Evolutionary conservation across 2,797 vertebrate species (phyloP).

Genomic region (Periophthalmus magnuspinnatus): DNA sequence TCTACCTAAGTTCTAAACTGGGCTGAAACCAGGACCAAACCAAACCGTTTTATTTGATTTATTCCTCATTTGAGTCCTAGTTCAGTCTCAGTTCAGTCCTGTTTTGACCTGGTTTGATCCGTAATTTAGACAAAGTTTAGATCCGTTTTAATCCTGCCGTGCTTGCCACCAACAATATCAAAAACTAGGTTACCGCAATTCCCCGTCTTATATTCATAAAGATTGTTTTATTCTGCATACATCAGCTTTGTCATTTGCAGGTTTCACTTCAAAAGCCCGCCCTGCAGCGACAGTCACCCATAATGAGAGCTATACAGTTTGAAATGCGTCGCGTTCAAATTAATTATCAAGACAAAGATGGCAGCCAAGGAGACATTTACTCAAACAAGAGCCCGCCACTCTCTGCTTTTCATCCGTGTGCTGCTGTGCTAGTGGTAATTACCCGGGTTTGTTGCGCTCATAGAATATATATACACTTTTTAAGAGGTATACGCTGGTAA

Average conservation of each 20-base stretch:
- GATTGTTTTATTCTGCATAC: slow-evolving; percentile 9
- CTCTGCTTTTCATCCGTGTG: slow-evolving; percentile 22
- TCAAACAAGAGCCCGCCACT: not conserved
- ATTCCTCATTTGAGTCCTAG: too few species aligned
- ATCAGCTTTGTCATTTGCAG: slow-evolving; percentile 19
- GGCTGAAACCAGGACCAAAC: too few species aligned
- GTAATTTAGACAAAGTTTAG: not conserved
- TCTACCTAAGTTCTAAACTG: too few species aligned
- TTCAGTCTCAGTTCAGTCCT: too few species aligned
- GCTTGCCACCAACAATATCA: not conserved
- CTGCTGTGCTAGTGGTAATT: slow-evolving; percentile 37
- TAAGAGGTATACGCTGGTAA: slow-evolving; percentile 22
- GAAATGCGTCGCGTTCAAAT: slow-evolving; percentile 4
- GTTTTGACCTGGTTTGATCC: not conserved
- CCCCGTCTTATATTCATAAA: slow-evolving; percentile 8
- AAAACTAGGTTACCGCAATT: not conserved
- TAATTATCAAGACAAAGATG: slow-evolving; percentile 20
- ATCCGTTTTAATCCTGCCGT: not conserved
- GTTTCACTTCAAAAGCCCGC: slow-evolving; percentile 22
- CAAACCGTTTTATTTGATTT: too few species aligned
- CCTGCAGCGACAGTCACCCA: slow-evolving; percentile 13
- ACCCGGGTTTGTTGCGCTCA: slow-evolving; percentile 24
- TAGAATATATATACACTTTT: slow-evolving; percentile 20
- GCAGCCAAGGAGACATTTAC: slow-evolving; percentile 14
- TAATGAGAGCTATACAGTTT: slow-evolving; percentile 22